Base-by-base conservation (phyloP, 1,140 invertebrate species). In the Leptinotarsa lineolata region DNA sequence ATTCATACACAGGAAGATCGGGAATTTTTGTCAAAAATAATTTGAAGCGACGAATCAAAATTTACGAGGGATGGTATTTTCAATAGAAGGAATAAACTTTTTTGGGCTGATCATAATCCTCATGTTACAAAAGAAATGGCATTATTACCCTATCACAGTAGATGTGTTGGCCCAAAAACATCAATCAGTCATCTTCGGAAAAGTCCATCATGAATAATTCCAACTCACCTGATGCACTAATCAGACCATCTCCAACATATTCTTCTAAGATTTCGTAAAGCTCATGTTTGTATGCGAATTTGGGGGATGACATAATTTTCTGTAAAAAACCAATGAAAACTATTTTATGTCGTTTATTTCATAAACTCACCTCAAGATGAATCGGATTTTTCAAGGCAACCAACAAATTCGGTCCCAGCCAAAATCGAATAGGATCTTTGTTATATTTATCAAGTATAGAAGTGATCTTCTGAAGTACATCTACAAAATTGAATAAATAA, bases 291-390 rank as follows among this genome's bases (percentile, higher is more conserved):
- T 68, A 48, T 18, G 58, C 45, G 39, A 78, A 78, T 70, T 74
- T 78, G 8, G 75, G 69, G 8, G 75, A 74, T 5, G 72, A 66
- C 72, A 78, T 61, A 15, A 78, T 74, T 67, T 74, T 78, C 77
- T 78, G 61, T 11, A 76, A 73, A n/a, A 64, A 15, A 70, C 46
- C 16, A 4, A 54, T 54, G 48, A 54, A 13, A 54, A 3, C 30
- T 1, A n/a, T 15, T 18, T n/a, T 13, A 15, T 54, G 48, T 54
- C 5, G 16, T 54, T 54, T 30, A 48, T 72, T 20, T 30, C 11
- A 22, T 12, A 6, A 16, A 63, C 20, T 70, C 68, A 78, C 77
- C 45, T 76, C 75, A n/a, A 70, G 59, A 44, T 78, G 74, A 24
- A 74, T 30, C 22, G 75, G 74, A 61, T 76, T 66, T 24, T 45